phyloP scores from a whole-genome alignment of 2,113 vertebrate genomes.

The Condylura cristata region DNA sequence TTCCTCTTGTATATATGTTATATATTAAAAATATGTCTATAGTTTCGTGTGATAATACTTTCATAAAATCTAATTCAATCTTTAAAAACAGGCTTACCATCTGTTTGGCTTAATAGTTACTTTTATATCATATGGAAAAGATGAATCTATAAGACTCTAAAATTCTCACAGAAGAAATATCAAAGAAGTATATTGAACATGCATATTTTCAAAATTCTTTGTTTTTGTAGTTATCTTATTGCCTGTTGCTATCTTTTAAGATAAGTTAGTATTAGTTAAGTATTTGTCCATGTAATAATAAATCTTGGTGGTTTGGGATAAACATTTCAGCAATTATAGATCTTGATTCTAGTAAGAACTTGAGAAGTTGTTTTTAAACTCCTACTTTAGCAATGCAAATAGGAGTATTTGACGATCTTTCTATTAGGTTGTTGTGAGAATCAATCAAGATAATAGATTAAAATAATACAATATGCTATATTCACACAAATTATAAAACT shows the following conservation, averaged over 20 bases:
- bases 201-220: slow-evolving; percentile 23
- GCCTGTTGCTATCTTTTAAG: slow-evolving; percentile 1
- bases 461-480: neutral
- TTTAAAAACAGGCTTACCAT: neutral
- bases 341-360: neutral
- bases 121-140: slow-evolving; percentile 42
- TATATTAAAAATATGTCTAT: neutral
- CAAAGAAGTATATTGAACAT: neutral
- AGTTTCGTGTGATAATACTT: slow-evolving; percentile 48
- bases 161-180: neutral
- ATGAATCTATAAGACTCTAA: slow-evolving; percentile 24
- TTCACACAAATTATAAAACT: slow-evolving; percentile 9
- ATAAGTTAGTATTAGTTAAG: slow-evolving; percentile 12
- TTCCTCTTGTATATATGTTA: slow-evolving; percentile 15
- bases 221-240: neutral
- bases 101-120: neutral
- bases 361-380: slow-evolving; percentile 34
- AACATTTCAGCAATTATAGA: neutral
- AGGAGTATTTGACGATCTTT: slow-evolving; percentile 6
- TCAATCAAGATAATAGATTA: neutral
- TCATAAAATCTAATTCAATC: neutral
- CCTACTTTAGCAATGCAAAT: slow-evolving; percentile 9
- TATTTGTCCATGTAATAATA: slow-evolving; percentile 4
- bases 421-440: neutral
- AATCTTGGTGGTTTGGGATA: neutral